Evolutionary conservation across 2,797 vertebrate genomes (phyloP), one percentile per base, ranked within the genome.

Genomic region (Eulemur albifrons): DNA sequence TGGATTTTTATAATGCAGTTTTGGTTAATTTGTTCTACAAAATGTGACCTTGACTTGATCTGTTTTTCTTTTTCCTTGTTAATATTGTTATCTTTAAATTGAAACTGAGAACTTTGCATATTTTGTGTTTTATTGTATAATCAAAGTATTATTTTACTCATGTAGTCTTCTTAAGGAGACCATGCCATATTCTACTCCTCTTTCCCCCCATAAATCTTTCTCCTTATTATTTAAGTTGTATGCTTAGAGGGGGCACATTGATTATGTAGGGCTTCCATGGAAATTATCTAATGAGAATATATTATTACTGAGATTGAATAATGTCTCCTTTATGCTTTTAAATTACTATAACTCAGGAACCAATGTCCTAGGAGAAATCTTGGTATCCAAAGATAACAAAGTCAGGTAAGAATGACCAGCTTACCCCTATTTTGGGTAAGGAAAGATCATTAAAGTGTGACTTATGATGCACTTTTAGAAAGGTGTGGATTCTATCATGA

Each of bases 1-100:
- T 70, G 21, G 5, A 38, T 54, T 89, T 87, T 90, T 96, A 9
- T 85, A 75, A 43, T 93, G 14, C 2, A 73, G 17, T 86, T 80
- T 77, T 88, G 18, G 32, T 80, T 80, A 30, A 50, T 79, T 59
- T 59, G 57, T 25, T 59, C 17, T 67, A 67, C 63, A 4, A n/a
- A 67, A 67, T 67, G 63, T 67, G 63, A 67, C 63, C n/a, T n/a
- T 35, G 63, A 67, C 63, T 67, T 65, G 17, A 59, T 59, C 57
- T 59, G 11, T 59, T 57, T 59, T 59, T 18, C 63, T 65, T 20
- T 67, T 67, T 17, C 4, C 32, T n/a, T 67, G 17, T 86, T 20
- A 88, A 88, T 85, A 72, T 69, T 82, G 23, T 86, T n/a, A 67
- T 45, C 23, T 84, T 90, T 86, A 72, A 90, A 80, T 65, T 90